Evolutionary conservation across 1,140 invertebrate species (phyloP).

Genomic region (Dreissena polymorpha): DNA sequence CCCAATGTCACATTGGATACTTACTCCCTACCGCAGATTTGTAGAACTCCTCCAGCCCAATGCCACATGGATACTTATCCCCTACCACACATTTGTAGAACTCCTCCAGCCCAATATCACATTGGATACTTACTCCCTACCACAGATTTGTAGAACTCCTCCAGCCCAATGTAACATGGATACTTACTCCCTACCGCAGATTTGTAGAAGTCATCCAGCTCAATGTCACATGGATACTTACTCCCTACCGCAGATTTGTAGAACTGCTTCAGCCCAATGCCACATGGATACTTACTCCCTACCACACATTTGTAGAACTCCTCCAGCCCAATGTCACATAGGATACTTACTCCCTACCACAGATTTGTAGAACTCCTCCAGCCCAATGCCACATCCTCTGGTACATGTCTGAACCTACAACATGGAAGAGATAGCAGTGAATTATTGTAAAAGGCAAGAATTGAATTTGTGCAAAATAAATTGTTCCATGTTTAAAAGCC

Average conservation of each 20-base stretch:
- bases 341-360: conserved; percentile 30
- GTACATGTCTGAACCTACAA: conserved; percentile 40
- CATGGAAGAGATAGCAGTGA: too few relatives aligned
- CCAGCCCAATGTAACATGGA: conserved; percentile 26
- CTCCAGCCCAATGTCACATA: background rate
- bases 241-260: conserved; percentile 16
- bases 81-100: too few relatives aligned
- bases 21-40: conserved; percentile 24
- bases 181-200: too few relatives aligned
- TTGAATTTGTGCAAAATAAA: too few relatives aligned
- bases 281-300: conserved; percentile 8
- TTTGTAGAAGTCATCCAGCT: too few relatives aligned
- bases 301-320: too few relatives aligned
- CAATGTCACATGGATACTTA: conserved; percentile 13
- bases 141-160: conserved; percentile 24
- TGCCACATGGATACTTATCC: conserved; percentile 10
- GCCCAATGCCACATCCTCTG: conserved; percentile 32
- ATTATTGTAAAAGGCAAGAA: too few relatives aligned
- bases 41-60: conserved; percentile 32
- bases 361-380: conserved; percentile 26
- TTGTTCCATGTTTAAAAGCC: too few relatives aligned
- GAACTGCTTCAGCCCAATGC: conserved; percentile 26
- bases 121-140: conserved; percentile 23
- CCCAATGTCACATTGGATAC: background rate
- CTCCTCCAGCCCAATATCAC: background rate